Conservation (phyloP, 2,113 vertebrate genomes). For the Triplophysa siluroides region DNA sequence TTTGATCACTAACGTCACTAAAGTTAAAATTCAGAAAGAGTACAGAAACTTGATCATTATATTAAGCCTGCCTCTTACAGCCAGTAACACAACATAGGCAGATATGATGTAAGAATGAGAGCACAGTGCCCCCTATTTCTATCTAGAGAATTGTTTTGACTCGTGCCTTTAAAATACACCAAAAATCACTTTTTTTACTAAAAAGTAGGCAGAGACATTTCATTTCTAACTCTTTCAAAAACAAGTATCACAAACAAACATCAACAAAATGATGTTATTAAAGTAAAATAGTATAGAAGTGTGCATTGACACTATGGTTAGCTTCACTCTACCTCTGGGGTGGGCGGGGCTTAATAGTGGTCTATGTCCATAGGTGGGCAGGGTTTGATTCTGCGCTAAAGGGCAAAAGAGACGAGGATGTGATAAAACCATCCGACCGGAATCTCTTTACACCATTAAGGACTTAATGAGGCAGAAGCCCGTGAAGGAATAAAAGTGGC, state of each 20-base stretch:
- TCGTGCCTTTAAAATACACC: conserved; percentile 16
- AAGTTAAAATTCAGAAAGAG: conserved; percentile 39
- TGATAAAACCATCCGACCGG: conserved; percentile 52
- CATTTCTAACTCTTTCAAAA: not conserved
- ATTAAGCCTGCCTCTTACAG: conserved; percentile 36
- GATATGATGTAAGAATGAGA: conserved; percentile 45
- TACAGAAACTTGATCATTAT: conserved; percentile 33
- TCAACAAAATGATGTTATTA: not conserved
- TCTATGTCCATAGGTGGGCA: conserved; percentile 17
- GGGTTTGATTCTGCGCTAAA: conserved; percentile 18
- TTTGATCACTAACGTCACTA: conserved; percentile 47
- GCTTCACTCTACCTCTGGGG: conserved; percentile 3
- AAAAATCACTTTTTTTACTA: not conserved
- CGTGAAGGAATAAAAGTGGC: conserved; percentile 52
- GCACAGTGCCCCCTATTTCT: conserved; percentile 64
- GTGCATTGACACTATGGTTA: conserved; percentile 13
- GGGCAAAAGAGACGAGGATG: conserved; percentile 48
- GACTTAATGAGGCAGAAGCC: conserved; percentile 61
- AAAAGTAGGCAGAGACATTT: not conserved
- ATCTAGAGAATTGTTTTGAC: conserved; percentile 38
- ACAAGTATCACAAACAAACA: not conserved
- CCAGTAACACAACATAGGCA: conserved; percentile 29
- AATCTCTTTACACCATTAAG: conserved; percentile 57
- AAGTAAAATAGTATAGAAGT: conserved; percentile 24
- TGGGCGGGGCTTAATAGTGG: conserved; percentile 24